Percentiles rank a stretch among this genome's conserved stretches.
Conservation (phyloP, 1,140 invertebrate species). For the Lysiphlebus fabarum region DNA sequence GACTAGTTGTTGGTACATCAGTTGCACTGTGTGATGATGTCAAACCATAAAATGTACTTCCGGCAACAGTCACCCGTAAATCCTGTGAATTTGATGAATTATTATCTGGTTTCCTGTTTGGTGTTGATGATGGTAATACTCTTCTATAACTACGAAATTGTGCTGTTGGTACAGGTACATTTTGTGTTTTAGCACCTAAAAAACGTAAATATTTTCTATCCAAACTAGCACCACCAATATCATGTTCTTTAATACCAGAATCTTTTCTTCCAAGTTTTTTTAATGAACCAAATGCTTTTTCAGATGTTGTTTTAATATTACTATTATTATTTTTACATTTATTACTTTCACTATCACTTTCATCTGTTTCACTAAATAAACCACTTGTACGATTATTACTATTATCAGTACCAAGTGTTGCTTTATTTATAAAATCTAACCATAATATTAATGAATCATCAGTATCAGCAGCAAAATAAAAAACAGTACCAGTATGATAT, state of each 20-base stretch:
- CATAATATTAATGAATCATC: constrained; percentile 70
- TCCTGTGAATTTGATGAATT: constrained; percentile 35
- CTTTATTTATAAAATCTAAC: constrained; percentile 69
- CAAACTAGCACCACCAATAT: constrained; percentile 61
- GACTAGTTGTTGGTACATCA: constrained; percentile 37
- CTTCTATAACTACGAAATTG: constrained; percentile 73
- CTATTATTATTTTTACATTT: constrained; percentile 38
- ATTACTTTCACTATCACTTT: constrained; percentile 64
- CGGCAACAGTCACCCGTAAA: constrained; percentile 43
- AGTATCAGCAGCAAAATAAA: constrained; percentile 85
- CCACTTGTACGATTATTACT: constrained; percentile 50
- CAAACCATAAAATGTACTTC: constrained; percentile 47
- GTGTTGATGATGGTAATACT: constrained; percentile 52
- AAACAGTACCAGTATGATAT: constrained; percentile 81
- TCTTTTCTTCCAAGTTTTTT: constrained; percentile 62
- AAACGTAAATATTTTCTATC: constrained; percentile 71
- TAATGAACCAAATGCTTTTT: constrained; percentile 64
- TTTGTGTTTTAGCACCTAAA: constrained; percentile 58
- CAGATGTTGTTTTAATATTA: constrained; percentile 37
- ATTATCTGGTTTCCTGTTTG: constrained; percentile 39
- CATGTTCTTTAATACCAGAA: constrained; percentile 37
- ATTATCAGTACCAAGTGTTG: constrained; percentile 61
- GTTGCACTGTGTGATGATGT: constrained; percentile 40
- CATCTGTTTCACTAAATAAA: constrained; percentile 80
- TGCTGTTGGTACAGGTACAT: constrained; percentile 71